Percentiles rank a stretch among this genome's conserved stretches.
Conservation (phyloP, 2,888 invertebrate genomes). For the Cremastobaeus sp. region DNA sequence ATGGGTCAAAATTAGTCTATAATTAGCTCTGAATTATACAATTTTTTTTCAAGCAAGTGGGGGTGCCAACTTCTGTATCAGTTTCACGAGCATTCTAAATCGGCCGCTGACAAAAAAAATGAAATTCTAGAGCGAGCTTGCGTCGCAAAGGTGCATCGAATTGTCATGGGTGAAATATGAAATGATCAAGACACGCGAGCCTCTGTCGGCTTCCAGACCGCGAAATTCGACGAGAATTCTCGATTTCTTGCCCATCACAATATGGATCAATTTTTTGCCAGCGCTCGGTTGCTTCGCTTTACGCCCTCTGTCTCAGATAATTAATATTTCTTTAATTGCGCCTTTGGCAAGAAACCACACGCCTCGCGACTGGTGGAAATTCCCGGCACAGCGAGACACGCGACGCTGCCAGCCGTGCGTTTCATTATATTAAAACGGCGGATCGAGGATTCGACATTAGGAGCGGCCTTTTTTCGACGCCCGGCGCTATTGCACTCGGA, state of each 20-base stretch:
- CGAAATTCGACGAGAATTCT: too few relatives aligned
- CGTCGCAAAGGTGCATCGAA: conserved; percentile 35
- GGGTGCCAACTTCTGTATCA: not conserved
- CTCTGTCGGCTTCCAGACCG: conserved; percentile 19
- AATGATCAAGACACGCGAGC: conserved; percentile 27
- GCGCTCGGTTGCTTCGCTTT: conserved; percentile 30
- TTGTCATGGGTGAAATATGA: conserved; percentile 32
- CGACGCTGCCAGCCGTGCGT: too few relatives aligned
- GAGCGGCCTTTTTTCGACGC: too few relatives aligned
- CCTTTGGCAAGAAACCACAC: not conserved
- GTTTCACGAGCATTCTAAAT: not conserved
- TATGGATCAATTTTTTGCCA: conserved; percentile 43
- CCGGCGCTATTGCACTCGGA: conserved; percentile 26
- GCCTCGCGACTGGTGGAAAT: not conserved
- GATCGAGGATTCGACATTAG: too few relatives aligned
- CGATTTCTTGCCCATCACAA: conserved; percentile 53
- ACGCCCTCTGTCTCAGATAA: conserved; percentile 37
- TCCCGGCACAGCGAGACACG: not conserved
- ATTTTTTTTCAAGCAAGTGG: too few relatives aligned
- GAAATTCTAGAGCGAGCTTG: conserved; percentile 27
- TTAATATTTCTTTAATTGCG: conserved; percentile 32
- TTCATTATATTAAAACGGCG: too few relatives aligned
- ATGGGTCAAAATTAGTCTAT: too few relatives aligned
- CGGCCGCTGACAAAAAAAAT: not conserved
- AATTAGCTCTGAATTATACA: too few relatives aligned